Base-by-base conservation (phyloP, 1,140 invertebrate genomes). In the Choristoneura fumiferana region DNA sequence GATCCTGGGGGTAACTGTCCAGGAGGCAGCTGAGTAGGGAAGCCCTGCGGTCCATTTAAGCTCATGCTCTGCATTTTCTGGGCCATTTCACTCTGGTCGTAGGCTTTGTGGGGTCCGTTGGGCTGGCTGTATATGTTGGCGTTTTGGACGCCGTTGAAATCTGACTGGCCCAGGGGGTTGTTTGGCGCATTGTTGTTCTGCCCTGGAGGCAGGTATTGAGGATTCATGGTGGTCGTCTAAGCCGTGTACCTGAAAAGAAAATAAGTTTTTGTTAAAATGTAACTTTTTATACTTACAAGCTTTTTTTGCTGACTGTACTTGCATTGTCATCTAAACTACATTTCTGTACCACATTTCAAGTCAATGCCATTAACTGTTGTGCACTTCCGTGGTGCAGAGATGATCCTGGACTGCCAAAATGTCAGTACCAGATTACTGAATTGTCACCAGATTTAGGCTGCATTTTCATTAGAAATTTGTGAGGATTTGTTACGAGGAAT, bases 61-160 rank as follows among this genome's bases (percentile, higher is more conserved):
- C 78, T 87, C 67, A 90, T 77, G 15, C 65, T 80, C 43, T 89
- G 85, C 83, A 90, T 89, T 57, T 89, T 90, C 22, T 89, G 81
- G 4, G 79, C 67, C 76, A 88, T 79, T 13, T 89, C 84, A 57
- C 60, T 63, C 18, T 68, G 73, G 43, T 81, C 76, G 57, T 69
- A 75, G 12, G 62, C 63, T 40, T 78, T 76, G 12, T 65, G 78
- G 52, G 73, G 73, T 12, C 80, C 78, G 54, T 78, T 79, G 39
- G 73, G 65, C 56, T 85, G 81, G 38, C 58, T 77, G 39, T 74
- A 84, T n/a, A 78, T 69, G 52, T 87, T 87, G 4, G 82, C 74
- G 63, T 86, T 89, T 17, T 84, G 81, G 37, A 87, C 73, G 12
- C 84, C 82, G 49, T 86, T 89, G 55, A 67, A 83, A 13, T 89